Evolutionary conservation across 2,797 vertebrate species (phyloP).

Genomic region (Apogon talboti): DNA sequence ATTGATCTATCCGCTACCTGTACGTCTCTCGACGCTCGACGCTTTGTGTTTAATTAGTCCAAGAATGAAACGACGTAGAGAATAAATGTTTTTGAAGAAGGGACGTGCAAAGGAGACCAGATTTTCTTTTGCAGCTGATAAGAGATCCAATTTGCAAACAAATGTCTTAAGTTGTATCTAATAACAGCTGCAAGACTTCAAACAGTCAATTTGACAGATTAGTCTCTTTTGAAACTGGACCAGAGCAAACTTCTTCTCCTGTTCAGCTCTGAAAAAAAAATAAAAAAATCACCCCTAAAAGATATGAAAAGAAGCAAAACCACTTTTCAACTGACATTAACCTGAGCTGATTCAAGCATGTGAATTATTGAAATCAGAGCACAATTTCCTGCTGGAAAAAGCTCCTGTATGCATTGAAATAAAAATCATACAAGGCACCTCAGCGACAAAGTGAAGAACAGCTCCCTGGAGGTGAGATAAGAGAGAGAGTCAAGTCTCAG

Average conservation of each 20-base stretch:
- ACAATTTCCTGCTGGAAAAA: conserved; percentile 41
- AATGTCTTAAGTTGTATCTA: conserved; percentile 40
- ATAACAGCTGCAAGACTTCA: conserved; percentile 52
- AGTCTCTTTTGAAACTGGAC: conserved; percentile 47
- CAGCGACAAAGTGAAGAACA: conserved; percentile 38
- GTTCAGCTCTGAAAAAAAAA: conserved; percentile 27
- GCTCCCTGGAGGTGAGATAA: conserved; percentile 53
- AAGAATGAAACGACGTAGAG: conserved; percentile 12
- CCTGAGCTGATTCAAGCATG: conserved; percentile 43
- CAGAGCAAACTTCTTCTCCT: conserved; percentile 34
- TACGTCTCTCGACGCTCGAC: neutral
- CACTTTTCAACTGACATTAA: conserved; percentile 40
- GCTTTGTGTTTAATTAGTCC: conserved; percentile 21
- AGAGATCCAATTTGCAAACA: conserved; percentile 41
- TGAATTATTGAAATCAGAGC: conserved; percentile 66
- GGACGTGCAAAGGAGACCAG: conserved; percentile 1
- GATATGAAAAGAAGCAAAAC: conserved; percentile 32
- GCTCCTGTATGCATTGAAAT: conserved; percentile 47
- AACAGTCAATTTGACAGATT: conserved; percentile 46
- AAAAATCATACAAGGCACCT: conserved; percentile 56
- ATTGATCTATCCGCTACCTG: neutral
- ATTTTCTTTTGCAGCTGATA: conserved; percentile 6
- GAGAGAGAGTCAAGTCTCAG: conserved; percentile 49
- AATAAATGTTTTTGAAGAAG: conserved; percentile 22
- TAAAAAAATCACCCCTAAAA: conserved; percentile 6